Base-by-base conservation (phyloP, 2,113 vertebrate species). In the Stegastes partitus region DNA sequence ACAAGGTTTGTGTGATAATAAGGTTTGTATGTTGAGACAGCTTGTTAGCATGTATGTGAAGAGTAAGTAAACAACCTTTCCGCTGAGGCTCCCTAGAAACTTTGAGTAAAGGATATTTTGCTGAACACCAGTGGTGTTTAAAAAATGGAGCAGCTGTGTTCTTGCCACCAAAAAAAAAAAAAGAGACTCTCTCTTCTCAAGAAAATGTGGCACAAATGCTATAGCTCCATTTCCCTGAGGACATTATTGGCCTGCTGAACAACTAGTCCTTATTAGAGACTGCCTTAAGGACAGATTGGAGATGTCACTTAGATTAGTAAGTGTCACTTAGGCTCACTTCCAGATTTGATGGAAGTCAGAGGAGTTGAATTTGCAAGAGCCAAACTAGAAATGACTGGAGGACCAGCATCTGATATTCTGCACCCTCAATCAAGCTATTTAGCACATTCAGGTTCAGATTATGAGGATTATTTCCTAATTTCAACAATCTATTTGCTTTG, bases 1-100 rank as follows among this genome's bases (percentile, higher is more conserved):
- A 47, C 76, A 65, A 47, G 64, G 68, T 82, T 79, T 77, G 79
- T 79, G 86, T 82, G 87, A 83, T 83, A 78, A 83, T 83, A 81
- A 82, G 75, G 75, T 88, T 87, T 87, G 69, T 78, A 85, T 74
- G 73, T 86, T 81, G 74, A 76, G 90, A 89, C 88, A 86, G 85
- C 86, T 87, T 82, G 83, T 91, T 84, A 80, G 81, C 74, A 76
- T 80, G 77, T 77, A 71, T 77, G 71, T 77, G 68, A 77, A 79
- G 68, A 72, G 61, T 69, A 65, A 82, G 83, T 81, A 86, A 90
- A 90, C 87, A 89, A 69, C 37, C n/a, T 86, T 77, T 85, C 83
- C 51, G 57, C 63, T 16, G 65, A 77, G 87, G 79, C 53, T 87
- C 83, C 81, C 64, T 4, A 1, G 68, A 82, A 86, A 85, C 76